Percentiles rank a stretch among this genome's conserved stretches.
Conservation (phyloP, 2,888 invertebrate species). For the Synergus gifuensis region DNA sequence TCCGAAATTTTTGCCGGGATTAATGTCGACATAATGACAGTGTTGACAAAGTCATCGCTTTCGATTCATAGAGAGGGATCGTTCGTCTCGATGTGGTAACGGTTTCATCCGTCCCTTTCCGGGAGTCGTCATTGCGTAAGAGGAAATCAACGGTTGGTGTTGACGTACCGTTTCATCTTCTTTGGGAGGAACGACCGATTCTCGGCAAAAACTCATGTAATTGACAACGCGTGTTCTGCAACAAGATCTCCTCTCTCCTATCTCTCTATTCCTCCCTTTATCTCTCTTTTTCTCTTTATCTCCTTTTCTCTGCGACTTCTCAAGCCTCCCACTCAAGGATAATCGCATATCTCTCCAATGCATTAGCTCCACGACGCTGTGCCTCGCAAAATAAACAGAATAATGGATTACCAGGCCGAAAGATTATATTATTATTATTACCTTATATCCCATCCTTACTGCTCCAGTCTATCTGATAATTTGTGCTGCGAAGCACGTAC, state of each 20-base stretch:
- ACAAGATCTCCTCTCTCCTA: conserved; percentile 50
- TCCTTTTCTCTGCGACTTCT: not conserved
- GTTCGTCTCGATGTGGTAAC: conserved; percentile 48
- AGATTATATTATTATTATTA: conserved; percentile 5
- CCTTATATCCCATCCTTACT: not conserved
- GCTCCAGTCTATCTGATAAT: conserved; percentile 13
- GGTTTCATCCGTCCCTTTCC: conserved; percentile 51
- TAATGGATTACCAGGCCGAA: conserved; percentile 35
- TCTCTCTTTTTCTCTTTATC: not conserved
- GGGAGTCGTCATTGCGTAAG: conserved; percentile 56
- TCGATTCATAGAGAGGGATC: conserved; percentile 50
- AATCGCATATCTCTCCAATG: conserved; percentile 43
- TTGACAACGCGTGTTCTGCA: conserved; percentile 61
- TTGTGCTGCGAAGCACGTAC: conserved; percentile 19
- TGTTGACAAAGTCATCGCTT: not conserved
- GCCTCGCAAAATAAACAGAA: conserved; percentile 23
- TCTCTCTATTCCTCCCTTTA: conserved; percentile 41
- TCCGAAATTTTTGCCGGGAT: too few relatives aligned
- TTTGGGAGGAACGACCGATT: conserved; percentile 59
- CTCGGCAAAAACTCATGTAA: conserved; percentile 60
- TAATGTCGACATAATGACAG: not conserved
- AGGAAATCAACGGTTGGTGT: conserved; percentile 60
- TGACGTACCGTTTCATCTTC: conserved; percentile 69
- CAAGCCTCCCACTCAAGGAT: conserved; percentile 49
- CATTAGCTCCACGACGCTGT: conserved; percentile 15